Conservation (phyloP, 2,797 vertebrate genomes). For the Enteromius paludinosus region DNA sequence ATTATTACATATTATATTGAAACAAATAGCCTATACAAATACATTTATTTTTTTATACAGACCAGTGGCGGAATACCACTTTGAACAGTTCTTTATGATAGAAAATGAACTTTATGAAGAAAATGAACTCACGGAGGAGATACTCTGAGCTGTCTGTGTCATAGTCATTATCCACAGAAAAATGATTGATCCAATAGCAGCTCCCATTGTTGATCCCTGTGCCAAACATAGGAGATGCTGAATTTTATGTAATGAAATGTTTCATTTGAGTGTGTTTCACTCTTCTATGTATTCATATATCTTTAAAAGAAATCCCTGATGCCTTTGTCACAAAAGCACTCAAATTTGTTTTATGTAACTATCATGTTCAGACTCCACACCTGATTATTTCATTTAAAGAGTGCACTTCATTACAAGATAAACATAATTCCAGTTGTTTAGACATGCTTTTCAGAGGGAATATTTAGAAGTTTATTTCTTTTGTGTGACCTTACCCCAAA, state of each 20-base stretch:
- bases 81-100: not conserved
- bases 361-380: not conserved
- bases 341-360: not conserved
- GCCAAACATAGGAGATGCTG: not conserved
- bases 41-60: not conserved
- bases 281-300: not conserved
- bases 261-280: not conserved
- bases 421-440: not conserved
- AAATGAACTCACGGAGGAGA: constrained; percentile 89
- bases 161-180: constrained; percentile 96
- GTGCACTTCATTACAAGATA: not conserved
- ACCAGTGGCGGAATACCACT: not conserved
- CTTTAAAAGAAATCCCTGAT: not conserved
- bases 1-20: not conserved
- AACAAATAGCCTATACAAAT: not conserved
- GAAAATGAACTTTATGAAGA: not conserved
- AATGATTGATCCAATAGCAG: constrained; percentile 97
- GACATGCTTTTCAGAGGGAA: not conserved
- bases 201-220: constrained; percentile 95
- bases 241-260: not conserved
- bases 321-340: not conserved
- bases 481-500: not conserved
- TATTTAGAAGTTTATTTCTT: not conserved
- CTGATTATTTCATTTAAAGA: not conserved
- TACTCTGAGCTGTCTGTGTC: constrained; percentile 98